Evolutionary conservation across 2,797 vertebrate genomes (phyloP), one percentile per base, ranked within the genome.

Genomic region (Helostoma temminkii): DNA sequence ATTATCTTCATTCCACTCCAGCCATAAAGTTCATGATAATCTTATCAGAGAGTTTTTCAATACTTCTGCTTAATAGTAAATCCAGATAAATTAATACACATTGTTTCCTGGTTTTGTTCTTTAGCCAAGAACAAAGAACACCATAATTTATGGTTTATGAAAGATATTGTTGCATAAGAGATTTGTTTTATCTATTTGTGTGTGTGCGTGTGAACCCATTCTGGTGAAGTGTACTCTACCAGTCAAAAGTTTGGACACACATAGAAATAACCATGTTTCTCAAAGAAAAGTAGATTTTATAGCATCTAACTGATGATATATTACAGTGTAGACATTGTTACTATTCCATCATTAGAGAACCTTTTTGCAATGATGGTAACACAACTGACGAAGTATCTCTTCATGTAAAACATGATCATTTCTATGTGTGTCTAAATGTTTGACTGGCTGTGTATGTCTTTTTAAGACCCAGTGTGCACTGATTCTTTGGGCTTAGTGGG

Each of bases 41-140:
- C 30, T 85, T 78, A 81, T 84, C 78, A 68, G 57, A 64, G 28
- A 14, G 1, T 10, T 15, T 56, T 36, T 24, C 11, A 26, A n/a
- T 19, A 71, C 39, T 9, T 43, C 4, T 7, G 0, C 3, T 26
- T 21, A 19, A 57, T 32, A 39, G 19, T 42, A 41, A 0, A 7
- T 64, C 45, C n/a, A 6, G n/a, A 49, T 7, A 6, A 0, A 24
- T 34, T 22, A 15, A 53, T 53, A 21, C 57, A 60, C 54, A 45
- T 60, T 34, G 16, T 56, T 82, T 76, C 52, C 48, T 3, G 25
- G 2, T 12, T 43, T 64, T 12, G 3, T 42, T 56, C 5, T 11
- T 53, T 54, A 24, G 0, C 25, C 1, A 25, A 66, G 12, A 46
- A n/a, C 24, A 47, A 32, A 5, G 4, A 57, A 34, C 10, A 56